Evolutionary conservation across 1,140 invertebrate species (phyloP).

Genomic region (Drosophila simulans): DNA sequence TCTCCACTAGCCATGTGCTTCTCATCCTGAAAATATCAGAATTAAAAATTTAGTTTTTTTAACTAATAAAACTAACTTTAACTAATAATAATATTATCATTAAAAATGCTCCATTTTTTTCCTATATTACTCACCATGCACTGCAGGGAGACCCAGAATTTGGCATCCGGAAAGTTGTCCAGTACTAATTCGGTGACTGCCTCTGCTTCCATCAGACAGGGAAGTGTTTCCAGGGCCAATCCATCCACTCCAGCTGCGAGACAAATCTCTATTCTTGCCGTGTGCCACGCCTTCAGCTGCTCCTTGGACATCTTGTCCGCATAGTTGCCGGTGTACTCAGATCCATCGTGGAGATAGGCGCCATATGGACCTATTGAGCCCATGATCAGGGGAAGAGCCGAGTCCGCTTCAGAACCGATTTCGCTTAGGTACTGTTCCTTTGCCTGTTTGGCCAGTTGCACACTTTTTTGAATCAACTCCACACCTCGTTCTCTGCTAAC

Average conservation of each 20-base stretch:
- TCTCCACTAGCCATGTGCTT: constrained; percentile 90
- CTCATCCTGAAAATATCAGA: constrained; percentile 85
- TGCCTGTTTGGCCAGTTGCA: constrained; percentile 86
- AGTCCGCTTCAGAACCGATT: constrained; percentile 7
- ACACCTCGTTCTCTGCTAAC: constrained; percentile 87
- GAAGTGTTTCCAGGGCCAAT: constrained; percentile 95
- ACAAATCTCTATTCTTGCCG: constrained; percentile 90
- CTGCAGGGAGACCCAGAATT: constrained; percentile 90
- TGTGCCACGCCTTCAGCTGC: constrained; percentile 92
- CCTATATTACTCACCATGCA: constrained; percentile 69
- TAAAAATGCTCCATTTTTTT: too few relatives aligned
- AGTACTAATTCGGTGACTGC: constrained; percentile 91
- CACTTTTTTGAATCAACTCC: constrained; percentile 89
- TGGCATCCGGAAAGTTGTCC: constrained; percentile 87
- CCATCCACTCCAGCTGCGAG: constrained; percentile 91
- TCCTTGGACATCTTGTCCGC: constrained; percentile 88
- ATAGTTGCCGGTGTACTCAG: constrained; percentile 95
- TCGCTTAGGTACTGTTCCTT: constrained; percentile 51
- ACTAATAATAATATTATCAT: too few relatives aligned
- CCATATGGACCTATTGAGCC: constrained; percentile 97
- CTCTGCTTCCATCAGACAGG: constrained; percentile 91
- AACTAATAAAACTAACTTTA: too few relatives aligned
- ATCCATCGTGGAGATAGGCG: constrained; percentile 93
- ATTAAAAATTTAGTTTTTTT: too few relatives aligned
- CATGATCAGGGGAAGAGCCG: constrained; percentile 86